Evolutionary conservation across 1,140 invertebrate species (phyloP).

Genomic region (Drosophila subpulchrella): DNA sequence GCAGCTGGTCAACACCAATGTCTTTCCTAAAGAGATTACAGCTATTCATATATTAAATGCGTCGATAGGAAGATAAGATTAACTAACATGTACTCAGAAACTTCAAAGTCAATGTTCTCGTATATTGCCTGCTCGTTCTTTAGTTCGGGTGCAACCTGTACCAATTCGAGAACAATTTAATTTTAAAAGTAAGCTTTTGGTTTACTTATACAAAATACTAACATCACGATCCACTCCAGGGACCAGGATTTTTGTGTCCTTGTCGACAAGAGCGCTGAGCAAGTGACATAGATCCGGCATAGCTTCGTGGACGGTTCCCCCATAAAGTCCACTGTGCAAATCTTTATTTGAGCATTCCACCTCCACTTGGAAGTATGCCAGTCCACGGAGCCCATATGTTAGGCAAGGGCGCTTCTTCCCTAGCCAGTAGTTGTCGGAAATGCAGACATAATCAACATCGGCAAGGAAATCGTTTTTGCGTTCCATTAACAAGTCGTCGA

Average conservation of each 20-base stretch:
- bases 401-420: slow-evolving; percentile 98
- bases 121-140: slow-evolving; percentile 92
- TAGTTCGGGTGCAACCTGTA: slow-evolving; percentile 85
- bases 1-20: slow-evolving; percentile 89
- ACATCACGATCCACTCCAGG: slow-evolving; percentile 92
- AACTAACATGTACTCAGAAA: slow-evolving; percentile 90
- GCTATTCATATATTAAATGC: slow-evolving; percentile 53
- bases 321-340: slow-evolving; percentile 97
- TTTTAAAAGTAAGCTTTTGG: slow-evolving; percentile 7
- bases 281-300: slow-evolving; percentile 95
- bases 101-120: slow-evolving; percentile 95
- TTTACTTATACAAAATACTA: slow-evolving; percentile 29
- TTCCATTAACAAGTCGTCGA: slow-evolving; percentile 93
- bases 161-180: background rate
- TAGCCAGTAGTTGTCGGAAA: slow-evolving; percentile 99
- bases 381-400: slow-evolving; percentile 97
- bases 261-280: slow-evolving; percentile 92
- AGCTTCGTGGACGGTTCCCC: slow-evolving; percentile 95
- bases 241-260: slow-evolving; percentile 93
- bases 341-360: slow-evolving; percentile 95
- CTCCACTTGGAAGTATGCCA: slow-evolving; percentile 97
- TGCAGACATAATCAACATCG: slow-evolving; percentile 97
- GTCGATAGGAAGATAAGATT: slow-evolving; percentile 50
- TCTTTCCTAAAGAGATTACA: slow-evolving; percentile 85
- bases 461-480: slow-evolving; percentile 92